Percentiles rank a stretch among this genome's conserved stretches.
These are phyloP conservation scores for Drosophila guanche DNA, from an alignment of 1,140 invertebrate species.

Conservation along the genomic window DNA sequence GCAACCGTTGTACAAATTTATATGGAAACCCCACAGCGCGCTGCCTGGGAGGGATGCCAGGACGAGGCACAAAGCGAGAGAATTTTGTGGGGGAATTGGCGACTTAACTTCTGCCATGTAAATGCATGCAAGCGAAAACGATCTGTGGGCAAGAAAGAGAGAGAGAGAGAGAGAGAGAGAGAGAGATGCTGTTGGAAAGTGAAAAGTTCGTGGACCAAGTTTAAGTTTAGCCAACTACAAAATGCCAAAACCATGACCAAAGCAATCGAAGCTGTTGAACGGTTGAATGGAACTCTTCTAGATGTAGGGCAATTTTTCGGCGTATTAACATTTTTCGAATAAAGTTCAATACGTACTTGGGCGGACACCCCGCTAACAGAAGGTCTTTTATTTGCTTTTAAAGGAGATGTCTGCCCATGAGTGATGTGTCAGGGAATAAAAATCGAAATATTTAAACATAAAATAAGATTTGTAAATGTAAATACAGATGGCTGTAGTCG, in stretches of 20 bases:
- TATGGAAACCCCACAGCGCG: slow-evolving; percentile 5
- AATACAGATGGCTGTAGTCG: too few relatives aligned
- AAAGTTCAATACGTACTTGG: too few relatives aligned
- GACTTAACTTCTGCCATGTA: slow-evolving; percentile 56
- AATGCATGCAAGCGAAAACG: slow-evolving; percentile 44
- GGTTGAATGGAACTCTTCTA: slow-evolving; percentile 5
- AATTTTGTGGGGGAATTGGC: slow-evolving; percentile 21
- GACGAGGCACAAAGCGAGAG: slow-evolving; percentile 4
- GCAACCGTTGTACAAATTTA: slow-evolving; percentile 37
- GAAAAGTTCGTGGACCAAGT: slow-evolving; percentile 39
- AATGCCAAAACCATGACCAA: slow-evolving; percentile 29
- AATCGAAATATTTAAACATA: too few relatives aligned
- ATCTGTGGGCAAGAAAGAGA: background rate
- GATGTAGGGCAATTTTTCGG: slow-evolving; percentile 5
- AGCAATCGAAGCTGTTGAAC: slow-evolving; percentile 41
- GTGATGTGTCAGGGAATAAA: too few relatives aligned
- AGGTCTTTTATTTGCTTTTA: too few relatives aligned
- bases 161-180: background rate
- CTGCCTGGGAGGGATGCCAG: slow-evolving; percentile 9
- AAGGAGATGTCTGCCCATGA: too few relatives aligned
- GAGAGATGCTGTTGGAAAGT: slow-evolving; percentile 7
- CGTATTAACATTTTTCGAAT: too few relatives aligned
- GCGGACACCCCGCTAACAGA: too few relatives aligned
- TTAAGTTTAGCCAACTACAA: slow-evolving; percentile 31
- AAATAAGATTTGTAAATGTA: too few relatives aligned